A percentile compares a stretch with the other conserved stretches of the same genome.
Conservation (phyloP, 2,888 invertebrate genomes). For the Subacronicta megacephala region DNA sequence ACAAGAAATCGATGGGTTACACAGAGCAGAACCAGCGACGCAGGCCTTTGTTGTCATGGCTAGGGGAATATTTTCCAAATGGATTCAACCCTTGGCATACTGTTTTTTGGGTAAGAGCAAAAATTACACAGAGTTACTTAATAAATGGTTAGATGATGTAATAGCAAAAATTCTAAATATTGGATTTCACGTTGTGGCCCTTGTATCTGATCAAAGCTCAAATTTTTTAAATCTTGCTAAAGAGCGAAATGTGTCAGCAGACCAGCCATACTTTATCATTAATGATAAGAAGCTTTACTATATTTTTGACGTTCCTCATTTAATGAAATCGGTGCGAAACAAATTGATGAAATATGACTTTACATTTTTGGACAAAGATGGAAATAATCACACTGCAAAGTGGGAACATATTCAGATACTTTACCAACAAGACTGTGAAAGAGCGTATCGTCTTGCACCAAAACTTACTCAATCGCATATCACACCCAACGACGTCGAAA, state of each 20-base stretch:
- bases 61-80: not conserved
- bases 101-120: not conserved
- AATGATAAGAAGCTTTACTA: not conserved
- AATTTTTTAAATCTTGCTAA: not conserved
- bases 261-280: not conserved
- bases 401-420: not conserved
- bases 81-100: not conserved
- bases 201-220: conserved; percentile 1
- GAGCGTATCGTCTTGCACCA: not conserved
- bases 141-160: not conserved
- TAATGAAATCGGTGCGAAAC: not conserved
- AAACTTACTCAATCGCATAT: not conserved
- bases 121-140: not conserved
- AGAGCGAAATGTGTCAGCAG: not conserved
- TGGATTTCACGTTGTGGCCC: not conserved
- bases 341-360: conserved; percentile 1
- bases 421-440: not conserved
- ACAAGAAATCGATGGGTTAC: not conserved
- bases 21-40: not conserved
- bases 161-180: not conserved
- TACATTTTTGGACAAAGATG: conserved; percentile 1
- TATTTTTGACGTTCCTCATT: not conserved
- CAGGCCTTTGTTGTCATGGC: conserved; percentile 1
- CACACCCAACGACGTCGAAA: not conserved
- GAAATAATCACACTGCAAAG: not conserved